phyloP scores from a whole-genome alignment of 2,888 invertebrate genomes.

The Nemurella pictetii region DNA sequence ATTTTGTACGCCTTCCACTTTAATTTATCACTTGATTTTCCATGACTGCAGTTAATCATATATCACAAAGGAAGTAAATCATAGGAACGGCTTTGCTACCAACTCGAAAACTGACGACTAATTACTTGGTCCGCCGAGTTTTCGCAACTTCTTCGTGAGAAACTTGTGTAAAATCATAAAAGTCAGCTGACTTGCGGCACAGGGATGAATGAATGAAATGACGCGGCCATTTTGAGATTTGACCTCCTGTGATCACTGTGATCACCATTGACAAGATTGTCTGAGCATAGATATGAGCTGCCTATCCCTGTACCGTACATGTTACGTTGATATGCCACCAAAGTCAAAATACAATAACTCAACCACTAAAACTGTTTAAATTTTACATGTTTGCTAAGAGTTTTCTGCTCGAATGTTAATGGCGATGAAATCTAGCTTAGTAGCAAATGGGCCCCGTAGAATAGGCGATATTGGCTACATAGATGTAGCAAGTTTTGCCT shows the following conservation, averaged over 20 bases:
- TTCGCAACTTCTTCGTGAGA: not conserved
- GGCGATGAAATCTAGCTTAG: no score
- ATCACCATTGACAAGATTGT: not conserved
- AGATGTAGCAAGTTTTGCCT: no score
- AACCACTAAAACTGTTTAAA: no score
- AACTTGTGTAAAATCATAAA: not conserved
- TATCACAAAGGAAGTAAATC: not conserved
- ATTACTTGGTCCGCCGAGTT: not conserved
- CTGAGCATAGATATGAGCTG: no score
- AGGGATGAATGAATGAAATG: not conserved
- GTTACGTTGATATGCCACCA: no score
- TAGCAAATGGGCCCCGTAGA: no score
- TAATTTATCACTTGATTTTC: not conserved
- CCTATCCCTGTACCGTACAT: no score
- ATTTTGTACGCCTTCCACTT: not conserved
- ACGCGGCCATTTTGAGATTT: not conserved
- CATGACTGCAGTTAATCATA: not conserved
- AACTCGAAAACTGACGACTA: not conserved
- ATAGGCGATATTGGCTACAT: no score
- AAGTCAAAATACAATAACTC: no score
- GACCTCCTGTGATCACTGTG: not conserved
- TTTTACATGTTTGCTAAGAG: no score
- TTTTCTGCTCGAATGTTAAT: no score
- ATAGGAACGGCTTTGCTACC: not conserved
- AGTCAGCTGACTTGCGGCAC: not conserved